Evolutionary conservation across 2,888 invertebrate genomes (phyloP).

Genomic region (Stratiomys singularior): DNA sequence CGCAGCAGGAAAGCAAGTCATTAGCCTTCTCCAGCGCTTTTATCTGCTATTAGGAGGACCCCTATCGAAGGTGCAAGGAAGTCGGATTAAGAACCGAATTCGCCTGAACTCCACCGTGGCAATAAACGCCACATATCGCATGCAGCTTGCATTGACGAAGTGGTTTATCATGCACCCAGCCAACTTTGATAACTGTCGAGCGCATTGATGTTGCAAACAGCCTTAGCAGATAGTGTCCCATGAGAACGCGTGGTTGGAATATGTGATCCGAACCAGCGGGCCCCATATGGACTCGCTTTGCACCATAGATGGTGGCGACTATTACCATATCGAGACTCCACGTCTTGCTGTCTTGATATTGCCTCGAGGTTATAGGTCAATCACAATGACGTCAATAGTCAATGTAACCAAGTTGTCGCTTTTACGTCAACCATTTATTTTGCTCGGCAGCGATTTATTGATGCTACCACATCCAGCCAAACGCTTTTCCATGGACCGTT

Average conservation of each 20-base stretch:
- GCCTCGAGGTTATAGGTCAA: conserved; percentile 49
- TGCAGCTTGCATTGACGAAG: no score
- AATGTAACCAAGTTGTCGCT: conserved; percentile 45
- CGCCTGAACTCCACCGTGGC: no score
- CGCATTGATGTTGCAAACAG: conserved; percentile 9
- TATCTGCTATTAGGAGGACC: no score
- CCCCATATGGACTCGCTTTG: background rate
- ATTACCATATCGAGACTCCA: conserved; percentile 24
- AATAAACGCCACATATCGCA: no score
- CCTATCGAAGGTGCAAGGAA: no score
- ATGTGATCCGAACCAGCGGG: background rate
- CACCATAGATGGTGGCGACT: conserved; percentile 14
- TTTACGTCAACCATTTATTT: conserved; percentile 47
- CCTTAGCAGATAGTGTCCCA: background rate
- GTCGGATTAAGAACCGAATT: no score
- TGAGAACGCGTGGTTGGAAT: conserved; percentile 8
- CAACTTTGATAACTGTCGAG: conserved; percentile 29
- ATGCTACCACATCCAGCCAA: conserved; percentile 15
- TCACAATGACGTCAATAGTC: conserved; percentile 48
- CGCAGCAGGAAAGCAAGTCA: no score
- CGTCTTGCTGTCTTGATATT: conserved; percentile 41
- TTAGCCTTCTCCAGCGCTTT: no score
- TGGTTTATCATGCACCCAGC: background rate
- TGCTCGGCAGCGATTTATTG: conserved; percentile 30
- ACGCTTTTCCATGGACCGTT: no score